Evolutionary conservation across 2,888 invertebrate species (phyloP), one percentile per base, ranked within the genome.

Genomic region (Spodoptera picta): DNA sequence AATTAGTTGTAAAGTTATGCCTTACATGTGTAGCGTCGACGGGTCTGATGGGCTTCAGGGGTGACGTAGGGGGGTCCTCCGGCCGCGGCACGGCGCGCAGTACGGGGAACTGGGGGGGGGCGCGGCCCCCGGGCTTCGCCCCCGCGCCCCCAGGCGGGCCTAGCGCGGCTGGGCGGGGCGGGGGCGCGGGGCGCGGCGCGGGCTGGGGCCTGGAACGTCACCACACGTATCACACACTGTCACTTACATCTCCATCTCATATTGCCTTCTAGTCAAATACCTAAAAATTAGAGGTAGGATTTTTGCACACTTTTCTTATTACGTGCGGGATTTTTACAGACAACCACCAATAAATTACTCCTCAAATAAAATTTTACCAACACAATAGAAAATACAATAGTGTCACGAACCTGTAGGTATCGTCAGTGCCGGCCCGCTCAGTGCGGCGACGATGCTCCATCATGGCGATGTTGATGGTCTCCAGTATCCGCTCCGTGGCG

Each of bases 381-480:
- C 19, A 19, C 19, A 19, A 2, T 19, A 19, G 19, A 19, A 2
- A 19, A 19, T 19, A 19, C 19, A 19, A 2, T 19, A 19, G 19
- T 19, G 19, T 19, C 27, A 27, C 27, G 27, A 4, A 36, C 36
- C 36, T 36, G 36, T 36, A 12, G 10, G 44, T 57, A 5, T 36
- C 5, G 43, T 36, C 61, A 6, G 45, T 31, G 43, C 19, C 63
- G 47, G 48, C 42, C 48, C 50, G 61, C 42, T 74, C 73, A 9
- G 84, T 80, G 36, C 83, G 75, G 12, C 82, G 77, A 41, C 86
- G 68, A 59, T 82, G 83, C 76, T 92, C 86, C 79, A 90, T 54
- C 81, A 90, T 72, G 50, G 89, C 90, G 11, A 87, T 81, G 80
- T 91, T 92, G 47, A 91, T 80, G 12, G 90, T 87, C 65, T 92